These are phyloP conservation scores for Pocillopora damicornis DNA, from an alignment of 64 coral and sea anemone genomes.

Conservation along the genomic window DNA sequence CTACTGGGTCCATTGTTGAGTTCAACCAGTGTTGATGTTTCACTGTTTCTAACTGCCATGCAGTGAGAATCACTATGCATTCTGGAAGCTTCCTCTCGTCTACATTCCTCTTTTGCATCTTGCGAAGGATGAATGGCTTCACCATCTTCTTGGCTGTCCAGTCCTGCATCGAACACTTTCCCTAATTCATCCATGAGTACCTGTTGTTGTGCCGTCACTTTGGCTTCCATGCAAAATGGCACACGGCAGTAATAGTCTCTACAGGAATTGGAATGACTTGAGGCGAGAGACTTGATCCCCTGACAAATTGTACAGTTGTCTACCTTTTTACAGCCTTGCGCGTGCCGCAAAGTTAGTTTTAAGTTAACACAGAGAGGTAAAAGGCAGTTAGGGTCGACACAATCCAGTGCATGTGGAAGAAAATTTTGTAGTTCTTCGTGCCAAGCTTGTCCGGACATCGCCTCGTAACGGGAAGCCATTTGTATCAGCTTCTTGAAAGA, in stretches of 20 bases:
- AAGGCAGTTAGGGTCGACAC: constrained; percentile 5
- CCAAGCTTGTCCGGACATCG: constrained; percentile 5
- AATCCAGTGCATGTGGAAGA: constrained; percentile 32
- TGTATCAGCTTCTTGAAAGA: neutral
- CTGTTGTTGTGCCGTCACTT: constrained; percentile 18
- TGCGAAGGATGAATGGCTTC: neutral
- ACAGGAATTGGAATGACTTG: constrained; percentile 23
- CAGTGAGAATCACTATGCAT: neutral
- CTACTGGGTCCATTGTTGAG: neutral
- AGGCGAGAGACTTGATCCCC: constrained; percentile 21
- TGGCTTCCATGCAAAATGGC: constrained; percentile 31
- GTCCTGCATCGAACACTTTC: neutral
- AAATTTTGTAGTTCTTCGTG: constrained; percentile 25
- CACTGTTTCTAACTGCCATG: neutral
- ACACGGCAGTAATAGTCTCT: constrained; percentile 21
- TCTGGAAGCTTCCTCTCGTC: neutral
- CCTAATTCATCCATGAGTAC: constrained; percentile 23
- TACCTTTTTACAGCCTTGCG: neutral
- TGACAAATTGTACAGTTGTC: constrained; percentile 18
- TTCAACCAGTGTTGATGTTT: neutral
- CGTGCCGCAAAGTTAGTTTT: constrained; percentile 23
- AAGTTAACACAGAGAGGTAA: constrained; percentile 31
- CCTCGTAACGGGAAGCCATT: neutral
- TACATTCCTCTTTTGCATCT: too few species aligned
- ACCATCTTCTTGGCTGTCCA: neutral